A percentile compares a stretch with the other conserved stretches of the same genome.
Conservation (phyloP, 1,140 invertebrate species). For the Drosophila nigromelanica region DNA sequence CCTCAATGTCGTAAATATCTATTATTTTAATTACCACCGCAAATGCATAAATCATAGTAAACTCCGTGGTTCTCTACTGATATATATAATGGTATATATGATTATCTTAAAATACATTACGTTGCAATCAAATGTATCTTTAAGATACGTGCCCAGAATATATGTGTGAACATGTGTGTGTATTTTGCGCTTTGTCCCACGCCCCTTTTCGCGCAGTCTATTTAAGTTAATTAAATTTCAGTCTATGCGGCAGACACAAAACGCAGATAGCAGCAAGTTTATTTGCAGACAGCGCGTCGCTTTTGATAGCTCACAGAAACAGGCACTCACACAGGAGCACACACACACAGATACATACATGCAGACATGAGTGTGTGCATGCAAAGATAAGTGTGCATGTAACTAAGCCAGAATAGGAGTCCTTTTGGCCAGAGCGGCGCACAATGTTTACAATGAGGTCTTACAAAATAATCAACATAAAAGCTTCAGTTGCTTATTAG, state of each 20-base stretch:
- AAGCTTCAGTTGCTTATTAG: constrained; percentile 77
- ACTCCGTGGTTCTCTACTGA: background rate
- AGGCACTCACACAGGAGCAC: constrained; percentile 17
- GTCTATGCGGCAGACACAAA: constrained; percentile 59
- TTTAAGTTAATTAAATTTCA: constrained; percentile 80
- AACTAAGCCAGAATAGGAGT: constrained; percentile 27
- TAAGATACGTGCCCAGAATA: constrained; percentile 11
- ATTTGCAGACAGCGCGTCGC: constrained; percentile 58
- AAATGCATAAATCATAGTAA: background rate
- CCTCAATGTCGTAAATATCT: background rate
- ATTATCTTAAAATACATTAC: constrained; percentile 14
- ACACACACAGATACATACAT: constrained; percentile 18
- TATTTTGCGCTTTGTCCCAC: constrained; percentile 11
- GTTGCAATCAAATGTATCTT: constrained; percentile 12
- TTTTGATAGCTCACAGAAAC: constrained; percentile 54
- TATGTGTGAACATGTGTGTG: constrained; percentile 2
- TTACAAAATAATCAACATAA: constrained; percentile 81
- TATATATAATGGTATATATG: background rate
- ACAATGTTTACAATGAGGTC: constrained; percentile 62
- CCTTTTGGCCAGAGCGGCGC: constrained; percentile 17
- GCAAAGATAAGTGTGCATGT: constrained; percentile 56
- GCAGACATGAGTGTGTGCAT: constrained; percentile 38
- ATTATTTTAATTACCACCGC: background rate
- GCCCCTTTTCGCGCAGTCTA: constrained; percentile 58
- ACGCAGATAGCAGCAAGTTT: constrained; percentile 69